Conservation (phyloP, 2,797 vertebrate species). For the Protosalanx chinensis region DNA sequence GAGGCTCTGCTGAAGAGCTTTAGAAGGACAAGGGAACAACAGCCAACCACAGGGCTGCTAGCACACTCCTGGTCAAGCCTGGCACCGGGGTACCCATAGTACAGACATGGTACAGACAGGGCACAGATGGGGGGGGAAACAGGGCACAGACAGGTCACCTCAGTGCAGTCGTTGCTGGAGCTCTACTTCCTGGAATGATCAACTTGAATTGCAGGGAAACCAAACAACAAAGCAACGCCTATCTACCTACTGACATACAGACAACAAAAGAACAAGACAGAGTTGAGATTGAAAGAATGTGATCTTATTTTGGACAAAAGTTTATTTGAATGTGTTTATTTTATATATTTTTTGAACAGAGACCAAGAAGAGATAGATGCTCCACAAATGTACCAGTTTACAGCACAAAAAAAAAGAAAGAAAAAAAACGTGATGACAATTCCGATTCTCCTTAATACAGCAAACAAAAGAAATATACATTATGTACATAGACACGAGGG, state of each 20-base stretch:
- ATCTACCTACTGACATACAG: background rate
- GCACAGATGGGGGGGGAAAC: no score
- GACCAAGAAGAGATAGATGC: slow-evolving; percentile 31
- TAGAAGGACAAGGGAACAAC: slow-evolving; percentile 3
- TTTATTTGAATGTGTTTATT: slow-evolving; percentile 39
- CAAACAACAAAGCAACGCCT: background rate
- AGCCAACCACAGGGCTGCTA: slow-evolving; percentile 2
- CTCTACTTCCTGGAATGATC: background rate
- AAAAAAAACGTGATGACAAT: slow-evolving; percentile 30
- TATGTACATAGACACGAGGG: slow-evolving; percentile 63
- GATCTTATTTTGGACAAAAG: slow-evolving; percentile 48
- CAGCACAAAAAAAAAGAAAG: slow-evolving; percentile 35
- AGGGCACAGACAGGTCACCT: background rate
- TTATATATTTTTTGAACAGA: slow-evolving; percentile 27
- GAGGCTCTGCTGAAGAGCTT: slow-evolving; percentile 8
- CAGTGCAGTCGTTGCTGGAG: background rate
- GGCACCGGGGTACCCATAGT: background rate
- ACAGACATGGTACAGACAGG: background rate
- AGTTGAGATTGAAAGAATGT: slow-evolving; percentile 34
- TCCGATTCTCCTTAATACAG: slow-evolving; percentile 42
- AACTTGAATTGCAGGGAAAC: background rate
- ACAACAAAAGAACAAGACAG: background rate
- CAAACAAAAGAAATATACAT: slow-evolving; percentile 56
- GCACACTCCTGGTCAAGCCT: slow-evolving; percentile 4
- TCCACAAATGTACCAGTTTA: slow-evolving; percentile 28